phyloP scores from a whole-genome alignment of 2,888 invertebrate genomes.

The Stomorhina lunata region DNA sequence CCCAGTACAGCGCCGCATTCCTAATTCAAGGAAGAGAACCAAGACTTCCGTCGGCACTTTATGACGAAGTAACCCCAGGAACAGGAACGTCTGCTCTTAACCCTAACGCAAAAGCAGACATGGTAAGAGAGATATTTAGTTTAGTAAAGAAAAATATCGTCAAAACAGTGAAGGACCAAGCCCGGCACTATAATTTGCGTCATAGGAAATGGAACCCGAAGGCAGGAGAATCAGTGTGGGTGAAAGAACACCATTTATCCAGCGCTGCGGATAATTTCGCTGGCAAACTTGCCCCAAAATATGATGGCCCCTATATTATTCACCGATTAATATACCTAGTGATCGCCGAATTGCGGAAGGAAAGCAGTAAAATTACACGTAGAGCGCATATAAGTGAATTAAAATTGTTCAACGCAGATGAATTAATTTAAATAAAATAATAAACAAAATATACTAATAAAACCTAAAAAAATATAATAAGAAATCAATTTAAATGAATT shows the following conservation, averaged over 20 bases:
- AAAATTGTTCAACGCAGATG: too few relatives aligned
- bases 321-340: neutral
- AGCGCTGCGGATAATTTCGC: neutral
- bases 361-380: neutral
- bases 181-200: neutral
- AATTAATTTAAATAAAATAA: too few relatives aligned
- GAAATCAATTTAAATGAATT: too few relatives aligned
- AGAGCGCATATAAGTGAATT: neutral
- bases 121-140: neutral
- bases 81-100: too few relatives aligned
- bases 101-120: neutral
- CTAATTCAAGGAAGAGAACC: too few relatives aligned
- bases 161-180: neutral
- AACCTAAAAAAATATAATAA: too few relatives aligned
- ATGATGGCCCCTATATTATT: neutral
- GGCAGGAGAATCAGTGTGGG: neutral
- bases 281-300: constrained; percentile 4
- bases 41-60: too few relatives aligned
- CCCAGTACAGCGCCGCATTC: too few relatives aligned
- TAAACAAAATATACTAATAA: too few relatives aligned
- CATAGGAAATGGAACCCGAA: neutral
- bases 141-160: neutral
- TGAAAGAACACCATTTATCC: neutral
- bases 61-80: too few relatives aligned
- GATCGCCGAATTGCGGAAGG: neutral